Evolutionary conservation across 1,140 invertebrate species (phyloP).

Genomic region (Chionoecetes opilio): DNA sequence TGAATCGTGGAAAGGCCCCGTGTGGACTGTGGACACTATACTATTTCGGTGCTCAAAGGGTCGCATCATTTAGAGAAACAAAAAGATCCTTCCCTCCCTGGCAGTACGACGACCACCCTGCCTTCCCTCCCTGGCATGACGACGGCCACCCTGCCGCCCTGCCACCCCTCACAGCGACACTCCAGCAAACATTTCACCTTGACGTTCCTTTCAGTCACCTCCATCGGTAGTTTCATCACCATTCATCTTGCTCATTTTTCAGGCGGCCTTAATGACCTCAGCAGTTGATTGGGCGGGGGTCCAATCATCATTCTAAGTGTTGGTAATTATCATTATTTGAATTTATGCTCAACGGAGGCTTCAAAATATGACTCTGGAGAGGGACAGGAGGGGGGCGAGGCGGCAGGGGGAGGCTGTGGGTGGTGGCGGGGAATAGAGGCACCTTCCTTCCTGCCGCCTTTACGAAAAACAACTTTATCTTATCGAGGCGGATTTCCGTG

Average conservation of each 20-base stretch:
- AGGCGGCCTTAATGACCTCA: neutral
- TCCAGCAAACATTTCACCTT: neutral
- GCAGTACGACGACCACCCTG: no score
- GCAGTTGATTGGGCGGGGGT: neutral
- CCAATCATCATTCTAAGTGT: slow-evolving; percentile 29
- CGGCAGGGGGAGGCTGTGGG: neutral
- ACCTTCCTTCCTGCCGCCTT: neutral
- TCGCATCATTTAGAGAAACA: no score
- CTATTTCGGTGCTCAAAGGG: no score
- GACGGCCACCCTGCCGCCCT: neutral
- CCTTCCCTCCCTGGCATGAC: no score
- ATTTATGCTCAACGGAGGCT: neutral
- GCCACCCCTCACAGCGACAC: no score
- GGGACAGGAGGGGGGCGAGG: neutral
- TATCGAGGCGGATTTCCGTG: neutral
- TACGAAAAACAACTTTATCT: neutral
- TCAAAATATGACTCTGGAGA: slow-evolving; percentile 7
- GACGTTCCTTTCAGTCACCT: slow-evolving; percentile 12
- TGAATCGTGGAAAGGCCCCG: no score
- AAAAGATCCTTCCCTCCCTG: no score
- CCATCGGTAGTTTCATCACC: slow-evolving; percentile 6
- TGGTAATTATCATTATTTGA: slow-evolving; percentile 22
- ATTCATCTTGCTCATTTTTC: slow-evolving; percentile 29
- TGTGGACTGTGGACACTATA: no score
- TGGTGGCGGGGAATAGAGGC: neutral